Evolutionary conservation across 2,797 vertebrate species (phyloP).

Genomic region (Ispidina lecontei): DNA sequence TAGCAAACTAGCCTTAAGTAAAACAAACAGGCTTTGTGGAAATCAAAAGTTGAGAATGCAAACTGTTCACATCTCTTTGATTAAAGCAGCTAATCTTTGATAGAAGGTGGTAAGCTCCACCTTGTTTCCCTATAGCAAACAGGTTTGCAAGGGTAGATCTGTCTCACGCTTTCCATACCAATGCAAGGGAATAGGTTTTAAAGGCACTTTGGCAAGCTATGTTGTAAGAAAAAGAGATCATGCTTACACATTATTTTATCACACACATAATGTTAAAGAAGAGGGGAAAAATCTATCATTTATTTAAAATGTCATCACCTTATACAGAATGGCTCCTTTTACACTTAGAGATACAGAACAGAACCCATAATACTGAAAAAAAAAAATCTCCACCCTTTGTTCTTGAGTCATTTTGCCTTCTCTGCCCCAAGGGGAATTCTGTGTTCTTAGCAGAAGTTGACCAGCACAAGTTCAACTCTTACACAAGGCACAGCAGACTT

Average conservation of each 20-base stretch:
- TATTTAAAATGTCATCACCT: background rate
- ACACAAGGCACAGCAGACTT: background rate
- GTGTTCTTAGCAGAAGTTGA: background rate
- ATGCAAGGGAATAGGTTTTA: background rate
- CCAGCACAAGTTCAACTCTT: background rate
- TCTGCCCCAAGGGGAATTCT: background rate
- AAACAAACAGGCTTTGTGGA: conserved; percentile 64
- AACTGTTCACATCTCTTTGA: background rate
- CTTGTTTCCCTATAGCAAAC: background rate
- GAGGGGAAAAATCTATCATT: background rate
- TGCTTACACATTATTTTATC: background rate
- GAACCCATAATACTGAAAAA: background rate
- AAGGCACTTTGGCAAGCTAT: background rate
- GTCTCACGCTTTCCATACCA: background rate
- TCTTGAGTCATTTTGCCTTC: background rate
- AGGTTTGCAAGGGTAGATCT: background rate
- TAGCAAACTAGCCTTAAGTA: conserved; percentile 49
- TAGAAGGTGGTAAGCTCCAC: background rate
- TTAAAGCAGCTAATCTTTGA: conserved; percentile 10
- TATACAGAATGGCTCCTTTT: background rate
- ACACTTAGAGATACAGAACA: background rate
- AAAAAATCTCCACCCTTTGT: background rate
- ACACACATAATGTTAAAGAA: background rate
- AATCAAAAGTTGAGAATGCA: conserved; percentile 47
- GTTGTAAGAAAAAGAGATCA: background rate